These are phyloP conservation scores for Halcyon smyrnensis DNA, from an alignment of 2,797 vertebrate species.

Conservation along the genomic window DNA sequence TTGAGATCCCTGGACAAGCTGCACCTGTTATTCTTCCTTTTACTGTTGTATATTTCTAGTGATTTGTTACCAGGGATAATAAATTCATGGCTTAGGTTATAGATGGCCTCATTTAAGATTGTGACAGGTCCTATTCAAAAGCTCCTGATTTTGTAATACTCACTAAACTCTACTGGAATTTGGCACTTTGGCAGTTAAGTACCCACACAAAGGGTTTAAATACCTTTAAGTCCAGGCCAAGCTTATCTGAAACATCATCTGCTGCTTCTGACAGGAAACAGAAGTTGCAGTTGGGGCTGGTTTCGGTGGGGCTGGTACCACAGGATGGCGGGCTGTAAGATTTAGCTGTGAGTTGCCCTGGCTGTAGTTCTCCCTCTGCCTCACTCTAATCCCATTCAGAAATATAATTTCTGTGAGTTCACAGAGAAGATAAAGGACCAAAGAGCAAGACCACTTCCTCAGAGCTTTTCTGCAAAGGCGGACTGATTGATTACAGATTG, in stretches of 20 bases:
- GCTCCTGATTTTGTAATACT: background rate
- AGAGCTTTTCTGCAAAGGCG: constrained; percentile 43
- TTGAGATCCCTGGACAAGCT: constrained; percentile 7
- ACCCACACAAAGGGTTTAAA: background rate
- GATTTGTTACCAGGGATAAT: constrained; percentile 17
- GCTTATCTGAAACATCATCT: background rate
- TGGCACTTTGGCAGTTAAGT: background rate
- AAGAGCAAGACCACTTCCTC: constrained; percentile 53
- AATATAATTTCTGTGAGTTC: constrained; percentile 60
- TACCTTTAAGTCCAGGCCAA: background rate
- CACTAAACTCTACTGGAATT: background rate
- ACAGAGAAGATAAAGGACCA: constrained; percentile 50
- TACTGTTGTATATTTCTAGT: background rate
- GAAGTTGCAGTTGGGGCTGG: background rate
- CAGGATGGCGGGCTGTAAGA: fast-evolving
- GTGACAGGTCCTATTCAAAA: background rate
- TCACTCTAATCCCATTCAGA: background rate
- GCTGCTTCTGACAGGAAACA: background rate
- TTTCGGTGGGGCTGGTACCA: background rate
- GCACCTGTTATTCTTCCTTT: background rate
- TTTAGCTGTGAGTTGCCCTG: background rate
- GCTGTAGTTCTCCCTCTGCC: background rate
- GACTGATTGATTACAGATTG: constrained; percentile 74
- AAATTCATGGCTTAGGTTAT: background rate
- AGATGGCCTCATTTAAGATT: background rate